Percentiles rank a stretch among this genome's conserved stretches.
phyloP scores from a whole-genome alignment of 2,888 invertebrate genomes.

The Sesia apiformis region DNA sequence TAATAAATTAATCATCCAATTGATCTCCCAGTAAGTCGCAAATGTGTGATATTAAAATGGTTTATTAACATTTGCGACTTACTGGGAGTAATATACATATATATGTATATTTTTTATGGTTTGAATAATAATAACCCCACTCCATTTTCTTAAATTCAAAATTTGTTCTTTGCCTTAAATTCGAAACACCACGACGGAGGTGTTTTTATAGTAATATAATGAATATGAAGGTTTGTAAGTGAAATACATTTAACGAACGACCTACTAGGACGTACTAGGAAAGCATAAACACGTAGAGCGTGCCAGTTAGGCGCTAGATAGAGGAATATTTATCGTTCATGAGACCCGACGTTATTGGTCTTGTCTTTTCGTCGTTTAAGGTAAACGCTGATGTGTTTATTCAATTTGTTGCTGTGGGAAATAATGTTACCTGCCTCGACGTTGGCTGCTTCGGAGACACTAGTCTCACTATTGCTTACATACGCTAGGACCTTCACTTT shows the following conservation, averaged over 20 bases:
- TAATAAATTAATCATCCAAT: too few relatives aligned
- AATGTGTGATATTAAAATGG: too few relatives aligned
- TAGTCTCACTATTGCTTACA: neutral
- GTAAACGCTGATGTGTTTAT: constrained; percentile 66
- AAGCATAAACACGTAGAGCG: constrained; percentile 44
- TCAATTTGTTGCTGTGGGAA: constrained; percentile 62
- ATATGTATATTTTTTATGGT: too few relatives aligned
- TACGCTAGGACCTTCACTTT: constrained; percentile 8
- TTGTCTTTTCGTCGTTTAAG: constrained; percentile 68
- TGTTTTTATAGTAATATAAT: too few relatives aligned
- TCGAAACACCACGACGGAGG: too few relatives aligned
- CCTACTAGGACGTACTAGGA: constrained; percentile 35
- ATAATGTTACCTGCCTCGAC: constrained; percentile 53
- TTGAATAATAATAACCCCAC: too few relatives aligned
- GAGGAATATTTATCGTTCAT: constrained; percentile 58
- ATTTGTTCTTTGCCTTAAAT: too few relatives aligned
- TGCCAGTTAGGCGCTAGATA: constrained; percentile 31
- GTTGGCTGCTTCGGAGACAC: neutral
- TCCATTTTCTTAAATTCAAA: too few relatives aligned
- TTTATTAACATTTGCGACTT: too few relatives aligned
- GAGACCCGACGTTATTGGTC: constrained; percentile 55
- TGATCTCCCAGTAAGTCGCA: too few relatives aligned
- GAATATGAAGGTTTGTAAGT: constrained; percentile 1
- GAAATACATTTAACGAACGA: constrained; percentile 32
- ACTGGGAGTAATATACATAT: too few relatives aligned